Evolutionary conservation across 2,888 invertebrate genomes (phyloP).

Genomic region (Pristionchus arcanus): DNA sequence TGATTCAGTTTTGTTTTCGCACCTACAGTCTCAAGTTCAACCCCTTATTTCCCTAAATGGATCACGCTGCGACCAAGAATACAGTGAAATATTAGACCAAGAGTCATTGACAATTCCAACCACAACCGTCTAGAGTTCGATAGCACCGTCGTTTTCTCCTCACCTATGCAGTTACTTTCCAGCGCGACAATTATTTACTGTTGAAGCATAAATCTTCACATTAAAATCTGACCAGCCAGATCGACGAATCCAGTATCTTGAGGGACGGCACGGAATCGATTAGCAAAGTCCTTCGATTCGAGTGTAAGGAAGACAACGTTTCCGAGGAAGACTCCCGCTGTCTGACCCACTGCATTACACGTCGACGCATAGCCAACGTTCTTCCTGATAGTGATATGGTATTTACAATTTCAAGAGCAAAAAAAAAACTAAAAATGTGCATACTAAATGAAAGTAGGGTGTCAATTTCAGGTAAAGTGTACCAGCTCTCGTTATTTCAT

Average conservation of each 20-base stretch:
- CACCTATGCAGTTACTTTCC: neutral
- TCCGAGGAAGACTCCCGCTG: slow-evolving; percentile 87
- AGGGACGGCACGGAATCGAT: slow-evolving; percentile 89
- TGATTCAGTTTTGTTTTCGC: neutral
- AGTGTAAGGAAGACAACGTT: slow-evolving; percentile 92
- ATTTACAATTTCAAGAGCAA: neutral
- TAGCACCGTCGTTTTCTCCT: neutral
- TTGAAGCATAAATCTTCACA: neutral
- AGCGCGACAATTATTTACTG: neutral
- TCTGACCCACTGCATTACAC: slow-evolving; percentile 98
- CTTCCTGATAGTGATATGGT: slow-evolving; percentile 83
- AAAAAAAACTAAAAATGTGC: too few species aligned
- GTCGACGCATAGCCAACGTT: slow-evolving; percentile 99
- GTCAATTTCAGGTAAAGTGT: too few species aligned
- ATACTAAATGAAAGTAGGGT: too few species aligned
- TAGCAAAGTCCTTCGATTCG: slow-evolving; percentile 96
- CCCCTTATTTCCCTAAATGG: neutral
- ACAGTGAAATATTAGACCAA: neutral
- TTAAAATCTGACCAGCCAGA: slow-evolving; percentile 78
- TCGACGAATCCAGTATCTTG: slow-evolving; percentile 85
- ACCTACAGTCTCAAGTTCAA: neutral
- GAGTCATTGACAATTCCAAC: neutral
- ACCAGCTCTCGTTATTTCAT: too few species aligned
- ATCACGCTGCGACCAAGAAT: neutral
- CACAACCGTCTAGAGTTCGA: neutral